Evolutionary conservation across 2,888 invertebrate genomes (phyloP).

Genomic region (Drosophila recens): DNA sequence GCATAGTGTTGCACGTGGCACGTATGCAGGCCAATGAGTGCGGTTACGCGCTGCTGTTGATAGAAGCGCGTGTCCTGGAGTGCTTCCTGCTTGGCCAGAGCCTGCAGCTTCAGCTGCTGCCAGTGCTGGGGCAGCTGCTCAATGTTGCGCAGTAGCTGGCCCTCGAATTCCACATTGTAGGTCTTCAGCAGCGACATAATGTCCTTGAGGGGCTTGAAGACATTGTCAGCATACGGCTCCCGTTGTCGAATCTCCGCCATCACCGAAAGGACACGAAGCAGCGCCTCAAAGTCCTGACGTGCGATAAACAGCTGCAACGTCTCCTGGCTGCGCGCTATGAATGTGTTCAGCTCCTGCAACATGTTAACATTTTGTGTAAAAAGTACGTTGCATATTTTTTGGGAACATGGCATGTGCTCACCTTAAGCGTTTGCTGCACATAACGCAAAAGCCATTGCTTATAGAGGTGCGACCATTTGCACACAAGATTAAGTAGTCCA

Average conservation of each 20-base stretch:
- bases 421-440: conserved; percentile 89
- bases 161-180: conserved; percentile 94
- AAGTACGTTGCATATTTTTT: background rate
- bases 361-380: background rate
- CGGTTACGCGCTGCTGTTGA: conserved; percentile 94
- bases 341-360: conserved; percentile 89
- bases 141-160: conserved; percentile 91
- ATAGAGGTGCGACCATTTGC: conserved; percentile 95
- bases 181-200: conserved; percentile 93
- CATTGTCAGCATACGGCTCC: conserved; percentile 91
- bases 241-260: conserved; percentile 90
- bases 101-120: conserved; percentile 93
- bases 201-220: conserved; percentile 95
- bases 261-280: conserved; percentile 93
- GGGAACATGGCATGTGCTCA: conserved; percentile 34
- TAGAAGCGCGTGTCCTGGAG: conserved; percentile 94
- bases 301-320: conserved; percentile 90
- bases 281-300: conserved; percentile 93
- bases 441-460: conserved; percentile 94
- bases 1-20: conserved; percentile 91
- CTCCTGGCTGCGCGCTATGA: conserved; percentile 90
- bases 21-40: conserved; percentile 92
- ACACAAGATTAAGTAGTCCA: conserved; percentile 92
- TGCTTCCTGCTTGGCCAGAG: conserved; percentile 92
- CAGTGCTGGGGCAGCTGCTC: conserved; percentile 95